These are phyloP conservation scores for Chrysopilus asiliformis DNA, from an alignment of 2,888 invertebrate species.

Conservation along the genomic window DNA sequence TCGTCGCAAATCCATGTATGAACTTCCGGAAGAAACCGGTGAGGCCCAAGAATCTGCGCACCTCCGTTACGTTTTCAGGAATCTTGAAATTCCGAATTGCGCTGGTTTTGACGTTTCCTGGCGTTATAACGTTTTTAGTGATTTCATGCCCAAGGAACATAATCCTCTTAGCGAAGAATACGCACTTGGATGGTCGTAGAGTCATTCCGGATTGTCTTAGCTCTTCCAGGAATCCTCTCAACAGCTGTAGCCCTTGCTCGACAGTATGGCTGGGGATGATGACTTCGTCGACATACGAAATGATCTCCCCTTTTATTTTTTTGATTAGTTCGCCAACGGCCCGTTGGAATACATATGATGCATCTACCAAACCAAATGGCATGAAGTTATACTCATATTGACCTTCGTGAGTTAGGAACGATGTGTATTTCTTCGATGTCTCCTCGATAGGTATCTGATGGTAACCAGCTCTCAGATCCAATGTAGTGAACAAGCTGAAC, in stretches of 20 bases:
- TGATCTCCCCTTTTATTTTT: slow-evolving; percentile 7
- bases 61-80: slow-evolving; percentile 18
- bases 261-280: neutral
- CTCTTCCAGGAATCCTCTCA: neutral
- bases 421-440: slow-evolving; percentile 22
- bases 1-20: slow-evolving; percentile 11
- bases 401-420: too few relatives aligned
- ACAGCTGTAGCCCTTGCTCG: neutral
- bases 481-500: slow-evolving; percentile 19
- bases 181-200: slow-evolving; percentile 16
- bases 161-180: slow-evolving; percentile 16
- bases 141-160: slow-evolving; percentile 21
- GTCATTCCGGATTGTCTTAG: slow-evolving; percentile 9
- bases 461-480: slow-evolving; percentile 25
- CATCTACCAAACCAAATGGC: slow-evolving; percentile 30
- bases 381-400: slow-evolving; percentile 27
- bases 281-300: too few relatives aligned
- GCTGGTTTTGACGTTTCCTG: slow-evolving; percentile 18
- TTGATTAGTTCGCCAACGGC: neutral
- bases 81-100: slow-evolving; percentile 16
- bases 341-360: slow-evolving; percentile 26
- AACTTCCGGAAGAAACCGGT: slow-evolving; percentile 23
- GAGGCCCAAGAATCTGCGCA: slow-evolving; percentile 18
- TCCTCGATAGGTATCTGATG: slow-evolving; percentile 25
- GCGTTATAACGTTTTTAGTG: slow-evolving; percentile 17